A percentile compares a stretch with the other conserved stretches of the same genome.
Evolutionary conservation across 2,113 vertebrate species (phyloP).

Genomic region (Gopherus flavomarginatus): DNA sequence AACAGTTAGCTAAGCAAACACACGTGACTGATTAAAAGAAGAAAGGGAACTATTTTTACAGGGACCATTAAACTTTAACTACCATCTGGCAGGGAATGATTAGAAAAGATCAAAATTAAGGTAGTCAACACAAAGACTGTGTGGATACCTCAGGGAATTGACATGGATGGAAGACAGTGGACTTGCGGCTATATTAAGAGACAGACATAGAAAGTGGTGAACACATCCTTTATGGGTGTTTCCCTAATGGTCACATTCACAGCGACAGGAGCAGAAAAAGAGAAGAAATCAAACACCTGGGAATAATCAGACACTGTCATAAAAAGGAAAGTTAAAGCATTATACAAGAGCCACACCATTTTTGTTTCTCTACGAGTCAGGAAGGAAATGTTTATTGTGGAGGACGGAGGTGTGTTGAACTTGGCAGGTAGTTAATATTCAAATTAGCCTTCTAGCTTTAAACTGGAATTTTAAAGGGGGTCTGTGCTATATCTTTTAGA

Average conservation of each 20-base stretch:
- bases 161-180: slow-evolving; percentile 76
- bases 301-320: slow-evolving; percentile 80
- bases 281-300: slow-evolving; percentile 78
- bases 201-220: slow-evolving; percentile 81
- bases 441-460: slow-evolving; percentile 77
- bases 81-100: slow-evolving; percentile 87
- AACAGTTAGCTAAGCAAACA: slow-evolving; percentile 83
- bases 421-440: slow-evolving; percentile 82
- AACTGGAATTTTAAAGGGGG: slow-evolving; percentile 66
- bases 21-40: slow-evolving; percentile 87
- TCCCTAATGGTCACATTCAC: slow-evolving; percentile 80
- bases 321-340: slow-evolving; percentile 78
- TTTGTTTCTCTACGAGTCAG: slow-evolving; percentile 75
- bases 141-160: slow-evolving; percentile 82
- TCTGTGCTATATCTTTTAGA: slow-evolving; percentile 68
- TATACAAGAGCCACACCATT: slow-evolving; percentile 75
- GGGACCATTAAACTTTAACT: slow-evolving; percentile 85
- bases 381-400: slow-evolving; percentile 82
- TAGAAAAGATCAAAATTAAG: slow-evolving; percentile 88
- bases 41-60: slow-evolving; percentile 85
- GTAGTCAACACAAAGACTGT: slow-evolving; percentile 85
- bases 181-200: slow-evolving; percentile 81
- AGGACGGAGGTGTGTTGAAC: slow-evolving; percentile 75
- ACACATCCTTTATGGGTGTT: slow-evolving; percentile 81
- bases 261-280: slow-evolving; percentile 73